Conservation (phyloP, 1,140 invertebrate species). For the Drosophila pachea region DNA sequence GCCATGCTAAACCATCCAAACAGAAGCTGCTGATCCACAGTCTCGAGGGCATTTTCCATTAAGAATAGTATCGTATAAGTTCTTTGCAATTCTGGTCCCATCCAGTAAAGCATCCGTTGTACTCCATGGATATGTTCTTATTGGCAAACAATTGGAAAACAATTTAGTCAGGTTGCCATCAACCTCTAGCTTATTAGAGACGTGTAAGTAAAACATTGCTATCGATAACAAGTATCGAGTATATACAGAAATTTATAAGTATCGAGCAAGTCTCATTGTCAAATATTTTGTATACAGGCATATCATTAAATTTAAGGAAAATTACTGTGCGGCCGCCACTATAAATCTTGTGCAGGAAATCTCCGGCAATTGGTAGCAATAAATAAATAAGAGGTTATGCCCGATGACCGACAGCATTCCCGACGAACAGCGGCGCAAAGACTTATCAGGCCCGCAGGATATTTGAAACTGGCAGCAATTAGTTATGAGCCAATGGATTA, state of each 20-base stretch:
- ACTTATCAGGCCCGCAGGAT: conserved; percentile 34
- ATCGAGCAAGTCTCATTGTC: no score
- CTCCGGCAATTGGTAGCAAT: conserved; percentile 12
- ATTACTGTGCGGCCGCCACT: not conserved
- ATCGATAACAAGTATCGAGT: no score
- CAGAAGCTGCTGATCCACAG: conserved; percentile 16
- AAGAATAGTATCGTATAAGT: conserved; percentile 27
- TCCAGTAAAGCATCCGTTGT: conserved; percentile 33
- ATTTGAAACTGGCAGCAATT: conserved; percentile 52
- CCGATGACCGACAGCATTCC: not conserved
- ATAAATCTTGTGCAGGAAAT: not conserved
- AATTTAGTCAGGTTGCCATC: no score
- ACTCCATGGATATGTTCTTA: not conserved
- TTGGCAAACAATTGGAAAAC: no score
- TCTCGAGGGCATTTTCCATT: not conserved
- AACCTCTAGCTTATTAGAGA: no score
- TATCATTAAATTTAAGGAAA: no score
- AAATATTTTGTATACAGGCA: no score
- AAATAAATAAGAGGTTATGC: conserved; percentile 9
- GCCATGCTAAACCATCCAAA: conserved; percentile 31
- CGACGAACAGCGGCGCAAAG: not conserved
- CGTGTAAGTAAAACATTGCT: no score
- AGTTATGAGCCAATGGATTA: conserved; percentile 54
- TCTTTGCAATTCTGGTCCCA: conserved; percentile 17
- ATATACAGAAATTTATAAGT: no score